Evolutionary conservation across 2,113 vertebrate genomes (phyloP).

Genomic region (Hippoglossus stenolepis): DNA sequence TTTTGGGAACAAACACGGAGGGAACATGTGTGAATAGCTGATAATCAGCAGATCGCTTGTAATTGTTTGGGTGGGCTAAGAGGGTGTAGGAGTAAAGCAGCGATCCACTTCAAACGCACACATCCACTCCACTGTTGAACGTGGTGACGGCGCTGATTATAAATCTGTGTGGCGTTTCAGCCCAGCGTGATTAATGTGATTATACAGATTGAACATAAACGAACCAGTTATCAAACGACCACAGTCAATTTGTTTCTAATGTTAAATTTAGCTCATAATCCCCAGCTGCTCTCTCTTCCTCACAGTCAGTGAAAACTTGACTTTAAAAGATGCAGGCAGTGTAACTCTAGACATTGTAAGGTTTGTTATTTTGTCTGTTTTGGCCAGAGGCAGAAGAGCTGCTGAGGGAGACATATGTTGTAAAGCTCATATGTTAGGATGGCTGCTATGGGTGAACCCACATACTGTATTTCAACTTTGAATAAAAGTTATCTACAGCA

Average conservation of each 20-base stretch:
- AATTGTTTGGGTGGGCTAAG: conserved; percentile 6
- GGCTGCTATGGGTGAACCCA: background rate
- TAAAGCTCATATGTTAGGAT: background rate
- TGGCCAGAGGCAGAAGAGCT: background rate
- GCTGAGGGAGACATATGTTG: background rate
- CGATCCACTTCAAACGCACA: conserved; percentile 2
- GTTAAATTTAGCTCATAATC: background rate
- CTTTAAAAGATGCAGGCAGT: background rate
- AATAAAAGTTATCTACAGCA: too few species aligned
- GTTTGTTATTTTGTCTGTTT: background rate
- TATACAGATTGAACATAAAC: conserved; percentile 1
- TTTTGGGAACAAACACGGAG: conserved; percentile 38
- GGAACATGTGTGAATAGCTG: background rate
- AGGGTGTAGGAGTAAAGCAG: background rate
- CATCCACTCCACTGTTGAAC: background rate
- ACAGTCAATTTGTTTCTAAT: background rate
- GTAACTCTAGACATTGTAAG: background rate
- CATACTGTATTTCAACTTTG: too few species aligned
- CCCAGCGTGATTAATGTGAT: background rate
- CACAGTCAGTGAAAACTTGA: background rate
- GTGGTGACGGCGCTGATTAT: background rate
- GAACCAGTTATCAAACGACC: background rate
- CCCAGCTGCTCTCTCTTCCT: background rate
- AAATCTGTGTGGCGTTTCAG: background rate
- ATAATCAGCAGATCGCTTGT: conserved; percentile 11